Evolutionary conservation across 2,797 vertebrate species (phyloP), one percentile per base, ranked within the genome.

Genomic region (Agapornis canus): DNA sequence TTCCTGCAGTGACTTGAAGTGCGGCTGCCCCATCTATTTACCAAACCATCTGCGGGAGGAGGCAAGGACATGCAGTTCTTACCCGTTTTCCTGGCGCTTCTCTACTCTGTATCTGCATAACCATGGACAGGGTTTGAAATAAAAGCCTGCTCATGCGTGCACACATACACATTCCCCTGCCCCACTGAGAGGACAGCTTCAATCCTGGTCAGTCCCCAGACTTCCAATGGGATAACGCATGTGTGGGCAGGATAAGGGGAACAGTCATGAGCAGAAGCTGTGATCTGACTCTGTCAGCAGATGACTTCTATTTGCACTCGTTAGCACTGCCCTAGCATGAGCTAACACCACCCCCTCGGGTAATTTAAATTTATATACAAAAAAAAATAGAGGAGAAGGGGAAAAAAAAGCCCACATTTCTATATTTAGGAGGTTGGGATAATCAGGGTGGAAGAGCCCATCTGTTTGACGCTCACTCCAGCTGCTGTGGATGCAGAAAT

Each of bases 371-470:
- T 98, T 98, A 97, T 95, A 90, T 90, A 83, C 95, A 75, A 91
- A 91, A 39, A 37, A 39, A 92, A 66, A 84, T 5, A 87, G 17
- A 77, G 48, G 29, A 87, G 29, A 32, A 87, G 70, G 1, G 4
- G 0, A 47, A 52, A 76, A 93, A 91, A 94, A 35, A 77, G 79
- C 94, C 92, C 88, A 56, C 96, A 98, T 97, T 98, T 98, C 98
- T 98, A 98, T 98, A 98, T 98, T 98, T 98, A 98, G 98, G 96
- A 96, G 96, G 97, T 97, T 97, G 95, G 93, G 98, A 98, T 98
- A 98, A 98, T 98, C 98, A 73, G 98, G 97, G 98, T 98, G 98
- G 98, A 98, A 98, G 97, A 98, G 98, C 98, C 98, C 98, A 98
- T 98, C 98, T 98, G 98, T 97, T 97, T 98, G 97, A 97, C 18